These are phyloP conservation scores for Leptura quadrifasciata DNA, from an alignment of 2,888 invertebrate genomes.

Conservation along the genomic window DNA sequence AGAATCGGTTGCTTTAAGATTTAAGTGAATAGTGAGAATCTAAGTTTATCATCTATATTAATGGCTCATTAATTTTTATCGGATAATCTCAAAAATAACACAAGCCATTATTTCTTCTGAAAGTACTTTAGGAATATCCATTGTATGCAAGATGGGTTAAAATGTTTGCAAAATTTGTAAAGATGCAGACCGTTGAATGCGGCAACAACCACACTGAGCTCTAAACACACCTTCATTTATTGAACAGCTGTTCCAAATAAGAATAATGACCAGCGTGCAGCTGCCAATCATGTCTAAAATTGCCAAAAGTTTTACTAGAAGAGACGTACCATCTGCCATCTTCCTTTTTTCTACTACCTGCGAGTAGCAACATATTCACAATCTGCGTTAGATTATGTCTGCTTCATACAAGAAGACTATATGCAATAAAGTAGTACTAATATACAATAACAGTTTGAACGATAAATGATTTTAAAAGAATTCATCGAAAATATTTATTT, in stretches of 20 bases:
- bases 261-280: slow-evolving; percentile 19
- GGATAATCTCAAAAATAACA: too few relatives aligned
- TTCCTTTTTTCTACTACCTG: neutral
- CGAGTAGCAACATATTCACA: neutral
- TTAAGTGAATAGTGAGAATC: too few relatives aligned
- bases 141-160: neutral
- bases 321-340: slow-evolving; percentile 12
- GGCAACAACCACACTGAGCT: neutral
- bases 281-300: slow-evolving; percentile 19
- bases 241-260: slow-evolving; percentile 26
- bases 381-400: neutral
- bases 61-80: too few relatives aligned
- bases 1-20: too few relatives aligned
- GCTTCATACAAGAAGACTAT: neutral
- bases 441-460: too few relatives aligned
- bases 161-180: neutral
- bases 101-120: too few relatives aligned
- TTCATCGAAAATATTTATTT: too few relatives aligned
- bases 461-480: too few relatives aligned
- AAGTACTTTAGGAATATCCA: too few relatives aligned
- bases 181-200: too few relatives aligned
- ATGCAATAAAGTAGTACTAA: too few relatives aligned
- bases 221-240: neutral
- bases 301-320: slow-evolving; percentile 16
- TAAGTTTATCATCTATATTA: too few relatives aligned